Percentiles rank a stretch among this genome's conserved stretches.
Conservation (phyloP, 1,140 invertebrate species). For the Trinorchestia longiramus region DNA sequence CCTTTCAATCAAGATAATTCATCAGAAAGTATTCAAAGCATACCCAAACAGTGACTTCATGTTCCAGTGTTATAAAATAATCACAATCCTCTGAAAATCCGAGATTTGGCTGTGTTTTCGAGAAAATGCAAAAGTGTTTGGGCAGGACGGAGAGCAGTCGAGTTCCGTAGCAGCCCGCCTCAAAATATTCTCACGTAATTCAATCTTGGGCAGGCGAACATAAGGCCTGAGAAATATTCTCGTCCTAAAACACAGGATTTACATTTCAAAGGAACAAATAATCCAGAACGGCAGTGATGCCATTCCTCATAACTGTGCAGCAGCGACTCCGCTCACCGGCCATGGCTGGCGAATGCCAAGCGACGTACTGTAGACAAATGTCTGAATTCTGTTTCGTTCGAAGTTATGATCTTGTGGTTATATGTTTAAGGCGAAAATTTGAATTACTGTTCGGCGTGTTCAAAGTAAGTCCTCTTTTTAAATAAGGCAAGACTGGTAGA, state of each 20-base stretch:
- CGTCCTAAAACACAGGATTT: slow-evolving; percentile 51
- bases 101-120: background rate
- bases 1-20: background rate
- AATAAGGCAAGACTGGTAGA: too few species aligned
- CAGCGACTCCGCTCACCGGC: background rate
- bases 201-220: slow-evolving; percentile 19
- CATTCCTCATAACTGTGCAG: background rate
- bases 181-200: slow-evolving; percentile 43
- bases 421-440: background rate
- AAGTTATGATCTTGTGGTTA: background rate
- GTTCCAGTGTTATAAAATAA: background rate
- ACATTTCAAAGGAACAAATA: slow-evolving; percentile 49
- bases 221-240: slow-evolving; percentile 37
- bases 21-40: background rate
- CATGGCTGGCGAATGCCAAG: background rate
- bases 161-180: background rate
- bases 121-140: background rate
- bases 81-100: background rate
- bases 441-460: background rate
- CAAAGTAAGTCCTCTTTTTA: too few species aligned
- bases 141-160: background rate
- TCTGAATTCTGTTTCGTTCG: background rate
- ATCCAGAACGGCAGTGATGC: slow-evolving; percentile 4
- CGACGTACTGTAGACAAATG: background rate
- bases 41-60: background rate